Evolutionary conservation across 1,140 invertebrate genomes (phyloP), one percentile per base, ranked within the genome.

Genomic region (Alviniconcha marisindica): DNA sequence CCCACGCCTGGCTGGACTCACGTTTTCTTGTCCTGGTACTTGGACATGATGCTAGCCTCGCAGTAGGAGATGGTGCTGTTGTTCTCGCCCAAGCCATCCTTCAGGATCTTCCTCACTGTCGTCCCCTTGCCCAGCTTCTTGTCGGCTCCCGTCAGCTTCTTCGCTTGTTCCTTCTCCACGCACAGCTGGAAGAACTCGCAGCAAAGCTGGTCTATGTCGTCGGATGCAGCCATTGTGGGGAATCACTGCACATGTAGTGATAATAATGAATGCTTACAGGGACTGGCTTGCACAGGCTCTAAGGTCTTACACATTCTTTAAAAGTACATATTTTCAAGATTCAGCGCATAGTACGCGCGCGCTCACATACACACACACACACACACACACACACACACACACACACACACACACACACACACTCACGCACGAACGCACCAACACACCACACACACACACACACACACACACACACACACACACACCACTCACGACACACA

Each of bases 21-120:
- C 78, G 56, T 80, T 18, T 42, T 44, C 78, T 69, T 80, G 78
- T 60, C 56, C 36, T 66, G 60, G 56, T 80, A 69, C 28, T 80
- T 80, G 38, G 78, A 60, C 31, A 80, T 24, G 60, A 44, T 24
- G 28, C 56, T 80, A n/a, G 73, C 73, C 5, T 80, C 78, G 56
- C 38, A 54, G 56, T 12, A 60, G 54, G 14, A 31, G 36, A 40
- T 15, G 54, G n/a, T 21, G 0, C 40, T 18, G 24, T 18, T 18
- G 15, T 36, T 80, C 56, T 31, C n/a, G 4, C 54, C 77, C 33
- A 40, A 5, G 10, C 36, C 42, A 28, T 69, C 56, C 24, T 66
- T 36, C 1, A 80, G 56, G 36, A 44, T 31, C 78, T 80, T 80
- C 36, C n/a, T 66, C 18, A 66, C 60, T 5, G 78, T 31, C 31